Base-by-base conservation (phyloP, 1,140 invertebrate genomes). In the Phthorimaea operculella region DNA sequence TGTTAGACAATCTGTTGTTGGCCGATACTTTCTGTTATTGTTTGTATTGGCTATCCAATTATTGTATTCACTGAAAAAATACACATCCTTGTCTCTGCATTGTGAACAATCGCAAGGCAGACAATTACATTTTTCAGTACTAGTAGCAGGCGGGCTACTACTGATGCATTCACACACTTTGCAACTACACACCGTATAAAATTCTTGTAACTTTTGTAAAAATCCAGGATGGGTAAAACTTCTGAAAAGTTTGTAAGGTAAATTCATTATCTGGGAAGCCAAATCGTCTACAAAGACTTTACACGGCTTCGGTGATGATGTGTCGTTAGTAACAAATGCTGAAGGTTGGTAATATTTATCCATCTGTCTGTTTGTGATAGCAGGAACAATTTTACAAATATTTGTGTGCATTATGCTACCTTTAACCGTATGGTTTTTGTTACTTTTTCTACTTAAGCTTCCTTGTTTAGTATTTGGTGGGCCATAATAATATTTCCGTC, bases 111-210 rank as follows among this genome's bases (percentile, higher is more conserved):
- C 62, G 55, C 76, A 76, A 47, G 72, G 69, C 52, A 70, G 61
- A 59, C 73, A 74, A 12, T 70, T 61, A 33, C 70, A 76, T 10
- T 39, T 12, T 21, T 65, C 53, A 33, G 62, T 68, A 14, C 49
- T 21, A 33, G 21, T 16, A 36, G 21, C 36, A 14, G 36, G 14
- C 0, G 61, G 52, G 45, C 57, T 72, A 0, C 61, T 60, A n/a
- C 58, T 49, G 44, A 79, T 62, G 51, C 80, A 83, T 54, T 80
- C 72, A 42, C 80, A 81, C 12, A 79, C 66, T 65, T 76, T 80
- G 45, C 78, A 83, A 50, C 68, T 79, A 39, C 80, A 83, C 1
- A 74, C 74, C 18, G 72, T 68, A 28, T 76, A 83, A 44, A 66
- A 65, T 58, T 78, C 76, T 57, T 74, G 71, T 47, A 81, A 60